Percentiles rank a stretch among this genome's conserved stretches.
Evolutionary conservation across 2,888 invertebrate species (phyloP).

Genomic region (Oxystoma pomonae): DNA sequence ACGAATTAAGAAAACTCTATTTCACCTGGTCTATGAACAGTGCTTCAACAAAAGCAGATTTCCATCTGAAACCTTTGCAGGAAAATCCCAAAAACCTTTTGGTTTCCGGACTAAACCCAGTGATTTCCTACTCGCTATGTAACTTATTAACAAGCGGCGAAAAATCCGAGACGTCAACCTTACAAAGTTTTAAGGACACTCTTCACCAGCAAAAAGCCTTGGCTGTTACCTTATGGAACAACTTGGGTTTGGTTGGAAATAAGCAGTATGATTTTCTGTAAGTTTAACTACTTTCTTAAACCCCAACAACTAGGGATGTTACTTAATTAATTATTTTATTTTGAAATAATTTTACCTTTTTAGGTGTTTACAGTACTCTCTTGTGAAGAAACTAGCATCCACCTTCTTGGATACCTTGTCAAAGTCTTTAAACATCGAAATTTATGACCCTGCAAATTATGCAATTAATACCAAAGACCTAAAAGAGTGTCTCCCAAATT

Average conservation of each 20-base stretch:
- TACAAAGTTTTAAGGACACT: constrained; percentile 52
- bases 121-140: constrained; percentile 27
- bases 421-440: neutral
- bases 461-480: neutral
- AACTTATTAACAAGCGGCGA: constrained; percentile 29
- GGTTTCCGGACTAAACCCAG: constrained; percentile 29
- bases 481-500: neutral
- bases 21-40: constrained; percentile 35
- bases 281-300: constrained; percentile 32
- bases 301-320: no score
- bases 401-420: neutral
- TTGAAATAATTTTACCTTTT: constrained; percentile 4
- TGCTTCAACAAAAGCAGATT: constrained; percentile 27
- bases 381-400: neutral
- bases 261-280: constrained; percentile 49
- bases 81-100: neutral
- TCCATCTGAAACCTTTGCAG: neutral
- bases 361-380: constrained; percentile 1
- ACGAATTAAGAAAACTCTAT: constrained; percentile 36
- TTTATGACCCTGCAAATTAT: neutral
- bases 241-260: constrained; percentile 53
- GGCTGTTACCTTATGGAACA: constrained; percentile 58
- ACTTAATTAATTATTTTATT: no score
- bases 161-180: constrained; percentile 39
- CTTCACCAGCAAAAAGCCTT: constrained; percentile 51